Evolutionary conservation across 2,888 invertebrate genomes (phyloP).

Genomic region (Lepidocyrtinus sp.): DNA sequence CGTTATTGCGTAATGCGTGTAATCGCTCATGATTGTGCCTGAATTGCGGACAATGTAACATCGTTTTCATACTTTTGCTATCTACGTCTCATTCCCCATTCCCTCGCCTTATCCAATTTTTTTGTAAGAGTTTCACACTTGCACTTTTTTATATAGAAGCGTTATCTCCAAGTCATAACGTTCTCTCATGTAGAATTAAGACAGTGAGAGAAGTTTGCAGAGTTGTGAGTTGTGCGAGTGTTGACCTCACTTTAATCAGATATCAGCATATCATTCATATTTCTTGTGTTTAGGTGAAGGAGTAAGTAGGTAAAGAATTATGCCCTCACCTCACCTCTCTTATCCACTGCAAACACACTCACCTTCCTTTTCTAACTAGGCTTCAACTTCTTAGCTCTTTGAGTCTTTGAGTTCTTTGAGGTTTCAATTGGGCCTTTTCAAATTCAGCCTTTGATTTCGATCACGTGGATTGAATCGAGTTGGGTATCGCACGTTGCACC

Average conservation of each 20-base stretch:
- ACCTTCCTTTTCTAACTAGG: conserved; percentile 6
- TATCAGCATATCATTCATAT: conserved; percentile 26
- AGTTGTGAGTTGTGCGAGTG: conserved; percentile 36
- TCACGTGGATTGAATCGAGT: too few relatives aligned
- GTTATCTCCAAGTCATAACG: neutral
- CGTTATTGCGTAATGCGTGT: neutral
- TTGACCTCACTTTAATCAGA: conserved; percentile 59
- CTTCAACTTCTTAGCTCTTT: too few relatives aligned
- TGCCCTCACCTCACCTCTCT: conserved; percentile 34
- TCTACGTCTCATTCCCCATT: neutral
- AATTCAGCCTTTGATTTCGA: too few relatives aligned
- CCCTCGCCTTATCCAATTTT: neutral
- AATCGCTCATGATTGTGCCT: neutral
- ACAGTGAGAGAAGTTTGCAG: too few relatives aligned
- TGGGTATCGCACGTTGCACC: too few relatives aligned
- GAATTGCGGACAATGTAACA: neutral
- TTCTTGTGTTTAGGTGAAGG: neutral
- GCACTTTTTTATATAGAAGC: conserved; percentile 17
- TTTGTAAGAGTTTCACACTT: conserved; percentile 20
- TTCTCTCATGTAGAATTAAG: neutral
- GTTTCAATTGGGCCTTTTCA: too few relatives aligned
- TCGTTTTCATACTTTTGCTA: neutral
- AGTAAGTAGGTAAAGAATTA: neutral
- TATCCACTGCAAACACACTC: conserved; percentile 21
- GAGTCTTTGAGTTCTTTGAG: too few relatives aligned